phyloP scores from a whole-genome alignment of 2,113 vertebrate genomes.

The Trematocara stigmaticum region DNA sequence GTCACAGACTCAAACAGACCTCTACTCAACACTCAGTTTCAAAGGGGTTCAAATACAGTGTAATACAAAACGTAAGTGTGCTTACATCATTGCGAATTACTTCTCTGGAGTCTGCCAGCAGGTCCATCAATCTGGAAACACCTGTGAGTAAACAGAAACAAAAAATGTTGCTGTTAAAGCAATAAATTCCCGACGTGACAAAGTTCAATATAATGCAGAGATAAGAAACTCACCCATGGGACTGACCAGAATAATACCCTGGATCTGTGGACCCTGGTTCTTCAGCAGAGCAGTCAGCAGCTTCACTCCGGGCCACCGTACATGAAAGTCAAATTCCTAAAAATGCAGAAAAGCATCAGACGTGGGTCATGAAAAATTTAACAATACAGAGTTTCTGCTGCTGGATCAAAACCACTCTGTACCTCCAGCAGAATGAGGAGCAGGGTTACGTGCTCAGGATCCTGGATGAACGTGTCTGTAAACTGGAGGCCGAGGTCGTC shows the following conservation, averaged over 20 bases:
- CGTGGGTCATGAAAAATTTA: neutral
- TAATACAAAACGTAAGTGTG: neutral
- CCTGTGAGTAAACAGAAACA: constrained; percentile 67
- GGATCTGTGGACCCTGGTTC: constrained; percentile 85
- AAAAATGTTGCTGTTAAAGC: neutral
- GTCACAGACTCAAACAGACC: neutral
- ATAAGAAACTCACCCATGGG: constrained; percentile 86
- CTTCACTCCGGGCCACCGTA: constrained; percentile 95
- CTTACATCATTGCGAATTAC: constrained; percentile 97
- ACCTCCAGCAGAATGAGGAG: constrained; percentile 89
- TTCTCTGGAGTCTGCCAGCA: constrained; percentile 93
- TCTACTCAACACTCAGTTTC: neutral
- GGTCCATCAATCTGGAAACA: constrained; percentile 95
- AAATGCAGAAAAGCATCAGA: neutral
- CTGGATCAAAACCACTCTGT: neutral
- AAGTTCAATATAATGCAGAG: neutral
- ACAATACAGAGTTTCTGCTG: neutral
- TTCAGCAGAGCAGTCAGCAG: constrained; percentile 90
- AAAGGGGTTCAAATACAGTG: neutral
- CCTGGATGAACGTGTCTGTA: constrained; percentile 89
- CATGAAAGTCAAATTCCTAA: constrained; percentile 98
- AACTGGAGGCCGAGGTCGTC: constrained; percentile 92
- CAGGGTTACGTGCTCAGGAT: constrained; percentile 89
- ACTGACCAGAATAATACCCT: constrained; percentile 94
- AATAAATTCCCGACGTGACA: neutral